Evolutionary conservation across 1,140 invertebrate species (phyloP).

Genomic region (Lerema accius): DNA sequence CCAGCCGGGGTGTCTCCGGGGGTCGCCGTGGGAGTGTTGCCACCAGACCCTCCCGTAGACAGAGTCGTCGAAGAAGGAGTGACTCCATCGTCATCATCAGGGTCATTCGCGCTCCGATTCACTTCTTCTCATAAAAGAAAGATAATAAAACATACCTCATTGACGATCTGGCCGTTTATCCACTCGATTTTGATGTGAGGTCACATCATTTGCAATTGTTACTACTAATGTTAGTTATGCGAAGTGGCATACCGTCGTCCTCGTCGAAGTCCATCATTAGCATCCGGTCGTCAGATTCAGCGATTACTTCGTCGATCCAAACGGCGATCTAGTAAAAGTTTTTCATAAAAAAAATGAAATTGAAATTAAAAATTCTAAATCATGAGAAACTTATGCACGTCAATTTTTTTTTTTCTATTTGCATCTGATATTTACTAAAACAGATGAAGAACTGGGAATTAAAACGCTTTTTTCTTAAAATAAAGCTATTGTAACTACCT

Average conservation of each 20-base stretch:
- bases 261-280: constrained; percentile 78
- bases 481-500: constrained; percentile 58
- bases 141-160: constrained; percentile 47
- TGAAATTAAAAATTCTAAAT: too few relatives aligned
- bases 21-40: constrained; percentile 22
- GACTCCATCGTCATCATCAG: constrained; percentile 20
- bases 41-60: constrained; percentile 3
- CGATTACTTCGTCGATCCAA: constrained; percentile 73
- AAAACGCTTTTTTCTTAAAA: too few relatives aligned
- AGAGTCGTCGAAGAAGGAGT: constrained; percentile 10
- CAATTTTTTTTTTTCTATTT: too few relatives aligned
- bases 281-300: constrained; percentile 72
- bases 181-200: background rate
- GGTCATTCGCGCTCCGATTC: constrained; percentile 43
- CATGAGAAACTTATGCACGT: too few relatives aligned
- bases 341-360: too few relatives aligned
- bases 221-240: background rate
- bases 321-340: constrained; percentile 56
- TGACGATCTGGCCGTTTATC: constrained; percentile 14
- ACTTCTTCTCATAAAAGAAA: constrained; percentile 58
- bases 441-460: too few relatives aligned
- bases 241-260: constrained; percentile 63
- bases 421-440: too few relatives aligned
- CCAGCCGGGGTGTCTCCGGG: constrained; percentile 30
- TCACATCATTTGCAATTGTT: constrained; percentile 20